Percentiles rank a stretch among this genome's conserved stretches.
Conservation (phyloP, 2,113 vertebrate genomes). For the Pycnonotus jocosus region DNA sequence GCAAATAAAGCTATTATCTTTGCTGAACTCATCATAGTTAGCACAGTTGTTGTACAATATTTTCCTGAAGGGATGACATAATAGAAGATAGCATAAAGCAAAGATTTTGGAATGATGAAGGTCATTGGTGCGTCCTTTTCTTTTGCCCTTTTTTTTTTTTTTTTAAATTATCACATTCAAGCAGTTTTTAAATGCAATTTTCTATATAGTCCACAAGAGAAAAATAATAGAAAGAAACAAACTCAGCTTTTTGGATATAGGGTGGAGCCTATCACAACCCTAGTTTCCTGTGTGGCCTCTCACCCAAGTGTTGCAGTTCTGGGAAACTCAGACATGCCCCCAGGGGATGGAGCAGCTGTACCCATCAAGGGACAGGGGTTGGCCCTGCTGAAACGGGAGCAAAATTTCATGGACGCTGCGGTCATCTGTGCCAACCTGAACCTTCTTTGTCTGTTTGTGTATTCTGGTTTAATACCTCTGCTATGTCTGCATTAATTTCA, state of each 20-base stretch:
- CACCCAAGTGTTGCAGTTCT: background rate
- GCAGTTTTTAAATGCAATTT: background rate
- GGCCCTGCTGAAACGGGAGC: background rate
- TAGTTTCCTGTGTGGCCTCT: background rate
- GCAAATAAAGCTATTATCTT: background rate
- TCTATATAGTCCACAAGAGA: background rate
- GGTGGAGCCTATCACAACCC: background rate
- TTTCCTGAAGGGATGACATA: background rate
- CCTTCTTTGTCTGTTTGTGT: background rate
- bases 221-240: background rate
- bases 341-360: background rate
- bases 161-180: background rate
- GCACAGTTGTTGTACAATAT: accelerated
- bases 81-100: background rate
- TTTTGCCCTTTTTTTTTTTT: background rate
- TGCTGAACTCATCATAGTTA: background rate
- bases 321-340: background rate
- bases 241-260: background rate
- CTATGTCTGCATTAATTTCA: background rate
- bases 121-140: background rate
- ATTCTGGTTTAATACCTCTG: background rate
- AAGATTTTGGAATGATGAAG: background rate
- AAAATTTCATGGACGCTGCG: background rate
- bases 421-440: background rate
- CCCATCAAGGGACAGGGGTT: background rate